Conservation (phyloP, 2,888 invertebrate genomes). For the Cantharis rustica region DNA sequence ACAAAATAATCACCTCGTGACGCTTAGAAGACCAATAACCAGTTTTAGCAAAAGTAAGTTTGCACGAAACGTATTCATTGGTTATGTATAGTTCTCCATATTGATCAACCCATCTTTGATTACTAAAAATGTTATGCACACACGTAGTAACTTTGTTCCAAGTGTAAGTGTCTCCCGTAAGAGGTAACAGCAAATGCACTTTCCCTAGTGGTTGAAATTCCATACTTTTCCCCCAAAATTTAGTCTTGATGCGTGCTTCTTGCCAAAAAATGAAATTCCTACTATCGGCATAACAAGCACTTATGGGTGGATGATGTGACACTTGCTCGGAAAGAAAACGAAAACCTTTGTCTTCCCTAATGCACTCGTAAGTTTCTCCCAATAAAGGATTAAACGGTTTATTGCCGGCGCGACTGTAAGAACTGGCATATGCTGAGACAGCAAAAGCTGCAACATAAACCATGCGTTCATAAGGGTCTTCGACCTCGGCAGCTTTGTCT, state of each 20-base stretch:
- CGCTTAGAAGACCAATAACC: constrained; percentile 76
- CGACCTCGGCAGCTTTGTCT: constrained; percentile 72
- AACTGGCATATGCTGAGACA: constrained; percentile 77
- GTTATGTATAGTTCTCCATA: constrained; percentile 79
- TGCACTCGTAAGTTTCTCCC: constrained; percentile 82
- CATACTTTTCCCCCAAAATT: constrained; percentile 91
- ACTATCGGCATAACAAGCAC: constrained; percentile 80
- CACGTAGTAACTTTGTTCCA: constrained; percentile 87
- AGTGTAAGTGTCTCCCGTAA: constrained; percentile 70
- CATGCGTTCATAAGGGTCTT: constrained; percentile 73
- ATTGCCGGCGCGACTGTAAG: constrained; percentile 74
- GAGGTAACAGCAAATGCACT: constrained; percentile 67
- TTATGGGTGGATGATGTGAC: constrained; percentile 84
- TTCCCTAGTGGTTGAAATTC: constrained; percentile 81
- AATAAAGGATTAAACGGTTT: constrained; percentile 86
- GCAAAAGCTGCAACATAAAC: constrained; percentile 80
- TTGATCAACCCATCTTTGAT: constrained; percentile 85
- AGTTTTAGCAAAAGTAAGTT: constrained; percentile 82
- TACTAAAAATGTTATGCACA: constrained; percentile 83
- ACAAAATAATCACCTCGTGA: constrained; percentile 67
- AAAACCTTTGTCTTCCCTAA: constrained; percentile 78
- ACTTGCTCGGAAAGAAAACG: constrained; percentile 82
- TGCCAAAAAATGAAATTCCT: constrained; percentile 80
- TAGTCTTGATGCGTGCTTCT: constrained; percentile 82
- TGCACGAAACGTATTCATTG: constrained; percentile 70